Percentiles rank a stretch among this genome's conserved stretches.
Conservation (phyloP, 2,113 vertebrate genomes). For the Neolamprologus sp. region DNA sequence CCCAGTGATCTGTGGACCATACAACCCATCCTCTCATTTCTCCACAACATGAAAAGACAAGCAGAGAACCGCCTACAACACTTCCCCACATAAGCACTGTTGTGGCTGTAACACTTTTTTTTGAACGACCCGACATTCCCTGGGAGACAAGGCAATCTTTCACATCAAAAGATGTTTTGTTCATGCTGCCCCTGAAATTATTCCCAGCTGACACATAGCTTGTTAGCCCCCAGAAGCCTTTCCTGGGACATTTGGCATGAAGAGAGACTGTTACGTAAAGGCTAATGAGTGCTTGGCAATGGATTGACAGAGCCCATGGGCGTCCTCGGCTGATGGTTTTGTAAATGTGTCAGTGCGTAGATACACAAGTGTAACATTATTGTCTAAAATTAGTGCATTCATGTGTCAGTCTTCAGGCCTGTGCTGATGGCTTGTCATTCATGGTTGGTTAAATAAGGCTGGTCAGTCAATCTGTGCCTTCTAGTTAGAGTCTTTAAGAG, state of each 20-base stretch:
- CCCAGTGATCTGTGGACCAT: constrained; percentile 6
- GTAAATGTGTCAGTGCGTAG: not conserved
- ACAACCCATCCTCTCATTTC: constrained; percentile 8
- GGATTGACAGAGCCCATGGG: constrained; percentile 31
- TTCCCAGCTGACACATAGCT: constrained; percentile 19
- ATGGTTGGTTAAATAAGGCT: constrained; percentile 34
- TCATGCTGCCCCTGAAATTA: constrained; percentile 1
- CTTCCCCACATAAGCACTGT: constrained; percentile 16
- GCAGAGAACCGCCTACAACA: constrained; percentile 5
- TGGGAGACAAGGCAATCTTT: constrained; percentile 39
- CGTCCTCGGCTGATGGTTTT: not conserved
- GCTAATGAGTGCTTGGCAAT: constrained; percentile 45
- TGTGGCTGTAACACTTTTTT: constrained; percentile 17
- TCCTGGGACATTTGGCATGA: constrained; percentile 28
- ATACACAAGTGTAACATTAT: constrained; percentile 14
- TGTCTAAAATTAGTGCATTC: constrained; percentile 33
- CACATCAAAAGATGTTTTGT: constrained; percentile 51
- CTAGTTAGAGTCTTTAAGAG: not conserved
- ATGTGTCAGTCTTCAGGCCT: constrained; percentile 47
- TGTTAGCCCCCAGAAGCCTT: constrained; percentile 10
- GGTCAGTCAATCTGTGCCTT: constrained; percentile 23
- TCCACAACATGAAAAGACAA: constrained; percentile 46
- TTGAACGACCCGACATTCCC: constrained; percentile 23
- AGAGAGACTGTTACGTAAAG: constrained; percentile 21
- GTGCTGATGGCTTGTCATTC: constrained; percentile 45